Conservation (phyloP, 2,888 invertebrate genomes). For the Plagodis pulveraria region DNA sequence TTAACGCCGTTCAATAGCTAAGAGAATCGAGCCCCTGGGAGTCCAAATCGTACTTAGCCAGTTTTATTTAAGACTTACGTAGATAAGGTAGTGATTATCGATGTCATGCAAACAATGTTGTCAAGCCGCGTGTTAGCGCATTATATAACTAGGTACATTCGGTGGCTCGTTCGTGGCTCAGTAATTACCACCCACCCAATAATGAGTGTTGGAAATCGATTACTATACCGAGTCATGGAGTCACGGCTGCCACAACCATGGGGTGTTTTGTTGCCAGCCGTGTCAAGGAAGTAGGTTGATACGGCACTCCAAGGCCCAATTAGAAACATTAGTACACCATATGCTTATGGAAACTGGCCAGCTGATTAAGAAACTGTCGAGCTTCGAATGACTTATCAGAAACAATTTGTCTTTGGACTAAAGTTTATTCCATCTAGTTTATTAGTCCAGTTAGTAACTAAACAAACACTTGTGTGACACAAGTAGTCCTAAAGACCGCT, state of each 20-base stretch:
- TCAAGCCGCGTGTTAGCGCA: slow-evolving; percentile 4
- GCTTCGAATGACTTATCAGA: too few species aligned
- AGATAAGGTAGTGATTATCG: too few species aligned
- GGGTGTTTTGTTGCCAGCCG: slow-evolving; percentile 12
- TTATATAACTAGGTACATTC: slow-evolving; percentile 10
- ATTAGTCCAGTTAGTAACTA: too few species aligned
- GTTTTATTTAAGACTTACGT: too few species aligned
- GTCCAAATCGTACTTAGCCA: too few species aligned
- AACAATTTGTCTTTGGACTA: too few species aligned
- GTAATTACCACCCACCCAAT: slow-evolving; percentile 22
- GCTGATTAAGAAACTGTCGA: too few species aligned
- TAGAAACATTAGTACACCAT: background rate
- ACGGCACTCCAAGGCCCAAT: slow-evolving; percentile 1
- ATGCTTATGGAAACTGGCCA: background rate
- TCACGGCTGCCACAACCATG: slow-evolving; percentile 14
- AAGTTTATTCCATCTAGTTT: too few species aligned
- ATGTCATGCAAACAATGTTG: slow-evolving; percentile 4
- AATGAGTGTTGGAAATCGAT: slow-evolving; percentile 24
- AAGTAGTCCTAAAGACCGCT: too few species aligned
- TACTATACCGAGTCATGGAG: slow-evolving; percentile 15
- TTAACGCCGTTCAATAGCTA: too few species aligned
- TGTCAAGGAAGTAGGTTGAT: slow-evolving; percentile 17
- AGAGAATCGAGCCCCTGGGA: too few species aligned
- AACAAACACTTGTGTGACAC: too few species aligned
- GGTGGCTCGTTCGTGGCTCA: slow-evolving; percentile 5